Percentiles rank a stretch among this genome's conserved stretches.
These are phyloP conservation scores for Augiades crinisus DNA, from an alignment of 2,888 invertebrate genomes.

Conservation along the genomic window DNA sequence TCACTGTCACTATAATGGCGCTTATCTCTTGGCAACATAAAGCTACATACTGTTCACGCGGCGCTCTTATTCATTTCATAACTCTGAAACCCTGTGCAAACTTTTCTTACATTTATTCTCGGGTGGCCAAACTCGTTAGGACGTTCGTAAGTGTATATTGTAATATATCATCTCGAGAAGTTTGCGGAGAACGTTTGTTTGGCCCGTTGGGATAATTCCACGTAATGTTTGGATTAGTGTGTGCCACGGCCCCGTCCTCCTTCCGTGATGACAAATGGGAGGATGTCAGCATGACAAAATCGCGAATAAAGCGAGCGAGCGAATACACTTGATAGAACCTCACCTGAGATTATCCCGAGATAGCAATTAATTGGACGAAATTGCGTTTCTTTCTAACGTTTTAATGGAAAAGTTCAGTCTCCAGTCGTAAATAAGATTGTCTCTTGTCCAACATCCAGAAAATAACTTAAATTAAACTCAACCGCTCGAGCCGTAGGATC, in stretches of 20 bases:
- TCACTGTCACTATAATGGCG: conserved; percentile 36
- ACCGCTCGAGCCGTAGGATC: background rate
- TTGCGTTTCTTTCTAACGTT: background rate
- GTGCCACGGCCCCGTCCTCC: conserved; percentile 32
- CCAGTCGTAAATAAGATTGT: background rate
- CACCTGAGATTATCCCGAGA: conserved; percentile 11
- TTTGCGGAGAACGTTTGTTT: conserved; percentile 45
- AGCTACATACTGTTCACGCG: conserved; percentile 35
- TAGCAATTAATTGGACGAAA: background rate
- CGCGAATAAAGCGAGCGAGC: conserved; percentile 26
- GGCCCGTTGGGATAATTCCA: conserved; percentile 52
- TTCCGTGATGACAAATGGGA: conserved; percentile 56
- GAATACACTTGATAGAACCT: background rate
- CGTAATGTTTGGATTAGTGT: conserved; percentile 60
- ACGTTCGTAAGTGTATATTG: conserved; percentile 35
- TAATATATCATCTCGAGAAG: conserved; percentile 42
- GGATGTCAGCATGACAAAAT: conserved; percentile 46
- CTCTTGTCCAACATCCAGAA: background rate
- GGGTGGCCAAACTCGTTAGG: conserved; percentile 35
- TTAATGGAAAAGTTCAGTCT: background rate
- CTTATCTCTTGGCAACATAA: conserved; percentile 50
- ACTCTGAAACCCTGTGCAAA: conserved; percentile 39
- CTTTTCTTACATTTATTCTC: conserved; percentile 43
- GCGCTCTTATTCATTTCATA: conserved; percentile 45
- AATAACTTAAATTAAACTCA: conserved; percentile 2